These are phyloP conservation scores for Camelus bactrianus DNA, from an alignment of 2,113 vertebrate species.

Conservation along the genomic window DNA sequence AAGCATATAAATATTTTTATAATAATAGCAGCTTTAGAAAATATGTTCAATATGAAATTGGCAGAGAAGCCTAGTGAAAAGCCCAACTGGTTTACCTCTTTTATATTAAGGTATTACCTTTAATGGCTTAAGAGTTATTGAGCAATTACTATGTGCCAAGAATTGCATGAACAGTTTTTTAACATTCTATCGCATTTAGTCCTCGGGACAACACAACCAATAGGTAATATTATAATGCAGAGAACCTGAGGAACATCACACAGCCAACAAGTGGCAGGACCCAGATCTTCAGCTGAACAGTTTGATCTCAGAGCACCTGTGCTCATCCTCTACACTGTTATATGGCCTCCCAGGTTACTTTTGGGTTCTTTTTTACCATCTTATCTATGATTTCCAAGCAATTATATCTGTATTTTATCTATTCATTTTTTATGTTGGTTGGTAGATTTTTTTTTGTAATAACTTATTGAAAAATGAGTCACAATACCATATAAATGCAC, in stretches of 20 bases:
- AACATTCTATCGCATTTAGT: conserved; percentile 23
- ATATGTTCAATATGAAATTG: not conserved
- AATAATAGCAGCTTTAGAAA: conserved; percentile 21
- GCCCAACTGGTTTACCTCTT: not conserved
- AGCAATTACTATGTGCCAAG: not conserved
- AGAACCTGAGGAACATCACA: not conserved
- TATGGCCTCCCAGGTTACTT: not conserved
- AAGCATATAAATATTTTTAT: not conserved
- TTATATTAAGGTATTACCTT: not conserved
- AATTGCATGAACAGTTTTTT: not conserved
- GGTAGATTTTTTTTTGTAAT: not conserved
- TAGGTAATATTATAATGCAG: not conserved
- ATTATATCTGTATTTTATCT: not conserved
- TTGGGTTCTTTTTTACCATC: not conserved
- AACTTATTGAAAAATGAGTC: not conserved
- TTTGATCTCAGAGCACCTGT: not conserved
- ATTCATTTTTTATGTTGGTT: not conserved
- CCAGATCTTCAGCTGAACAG: not conserved
- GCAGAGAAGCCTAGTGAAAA: not conserved
- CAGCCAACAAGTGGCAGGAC: not conserved
- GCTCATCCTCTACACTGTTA: not conserved
- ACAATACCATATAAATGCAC: not conserved
- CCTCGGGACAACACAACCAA: not conserved
- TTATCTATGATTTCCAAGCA: not conserved
- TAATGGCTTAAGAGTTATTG: not conserved